Evolutionary conservation across 2,888 invertebrate species (phyloP).

Genomic region (Standfussiana lucernea): DNA sequence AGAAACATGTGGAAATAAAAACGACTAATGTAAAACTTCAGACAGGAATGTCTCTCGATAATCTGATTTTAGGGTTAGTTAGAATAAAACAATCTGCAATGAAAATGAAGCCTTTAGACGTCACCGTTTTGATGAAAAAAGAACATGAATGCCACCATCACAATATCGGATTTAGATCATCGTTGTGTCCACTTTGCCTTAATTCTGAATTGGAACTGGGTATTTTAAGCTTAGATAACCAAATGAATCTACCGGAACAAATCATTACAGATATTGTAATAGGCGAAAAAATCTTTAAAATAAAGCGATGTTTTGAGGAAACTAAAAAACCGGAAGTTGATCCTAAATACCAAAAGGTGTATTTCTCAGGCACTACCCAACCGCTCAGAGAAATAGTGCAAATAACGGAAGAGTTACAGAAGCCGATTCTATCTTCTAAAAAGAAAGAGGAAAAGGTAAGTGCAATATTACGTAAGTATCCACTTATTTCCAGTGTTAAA

Average conservation of each 20-base stretch:
- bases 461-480: not conserved
- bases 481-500: not conserved
- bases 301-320: conserved; percentile 65
- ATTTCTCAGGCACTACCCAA: conserved; percentile 47
- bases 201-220: conserved; percentile 48
- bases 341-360: conserved; percentile 71
- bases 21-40: conserved; percentile 68
- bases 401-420: not conserved
- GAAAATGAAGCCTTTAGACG: conserved; percentile 11
- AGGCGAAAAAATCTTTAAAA: conserved; percentile 76
- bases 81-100: conserved; percentile 68
- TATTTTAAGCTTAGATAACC: conserved; percentile 26
- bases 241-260: not conserved
- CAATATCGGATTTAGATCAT: not conserved
- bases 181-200: conserved; percentile 26
- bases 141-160: not conserved
- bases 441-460: conserved; percentile 31
- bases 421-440: not conserved
- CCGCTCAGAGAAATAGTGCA: not conserved
- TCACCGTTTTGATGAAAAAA: not conserved
- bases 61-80: conserved; percentile 72
- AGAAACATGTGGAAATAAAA: conserved; percentile 49
- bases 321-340: conserved; percentile 48
- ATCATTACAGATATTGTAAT: conserved; percentile 74
- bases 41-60: conserved; percentile 46